Percentiles rank a stretch among this genome's conserved stretches.
Conservation (phyloP, 2,797 vertebrate genomes). For the Ataeniobius toweri region DNA sequence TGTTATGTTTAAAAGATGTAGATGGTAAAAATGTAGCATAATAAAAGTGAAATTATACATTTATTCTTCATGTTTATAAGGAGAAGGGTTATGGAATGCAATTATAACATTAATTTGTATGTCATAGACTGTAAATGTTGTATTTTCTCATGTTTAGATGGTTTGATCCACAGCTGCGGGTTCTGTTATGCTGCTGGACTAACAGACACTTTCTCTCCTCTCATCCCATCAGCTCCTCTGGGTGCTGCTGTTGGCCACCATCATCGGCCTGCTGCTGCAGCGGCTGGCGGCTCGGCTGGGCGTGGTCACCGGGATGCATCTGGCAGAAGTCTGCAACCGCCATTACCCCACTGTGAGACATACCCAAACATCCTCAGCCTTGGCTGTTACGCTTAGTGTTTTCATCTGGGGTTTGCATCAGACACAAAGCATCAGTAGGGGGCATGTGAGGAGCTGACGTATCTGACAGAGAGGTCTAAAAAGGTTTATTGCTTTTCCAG, state of each 20-base stretch:
- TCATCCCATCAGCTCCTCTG: conserved; percentile 84
- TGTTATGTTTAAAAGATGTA: too few species aligned
- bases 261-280: conserved; percentile 92
- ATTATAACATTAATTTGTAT: too few species aligned
- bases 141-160: too few species aligned
- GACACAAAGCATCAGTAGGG: not conserved
- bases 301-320: conserved; percentile 94
- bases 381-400: not conserved
- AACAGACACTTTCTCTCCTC: not conserved
- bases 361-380: not conserved
- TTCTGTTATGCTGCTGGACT: too few species aligned
- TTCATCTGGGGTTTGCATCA: not conserved
- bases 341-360: conserved; percentile 87
- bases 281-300: conserved; percentile 91
- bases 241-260: conserved; percentile 88
- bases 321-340: conserved; percentile 93
- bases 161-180: too few species aligned
- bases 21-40: too few species aligned
- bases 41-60: too few species aligned
- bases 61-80: too few species aligned
- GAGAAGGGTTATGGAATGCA: too few species aligned
- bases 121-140: too few species aligned
- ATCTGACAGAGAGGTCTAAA: not conserved
- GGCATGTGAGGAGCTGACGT: not conserved
- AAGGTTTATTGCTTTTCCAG: not conserved